Evolutionary conservation across 2,113 vertebrate species (phyloP).

Genomic region (Cromileptes altivelis): DNA sequence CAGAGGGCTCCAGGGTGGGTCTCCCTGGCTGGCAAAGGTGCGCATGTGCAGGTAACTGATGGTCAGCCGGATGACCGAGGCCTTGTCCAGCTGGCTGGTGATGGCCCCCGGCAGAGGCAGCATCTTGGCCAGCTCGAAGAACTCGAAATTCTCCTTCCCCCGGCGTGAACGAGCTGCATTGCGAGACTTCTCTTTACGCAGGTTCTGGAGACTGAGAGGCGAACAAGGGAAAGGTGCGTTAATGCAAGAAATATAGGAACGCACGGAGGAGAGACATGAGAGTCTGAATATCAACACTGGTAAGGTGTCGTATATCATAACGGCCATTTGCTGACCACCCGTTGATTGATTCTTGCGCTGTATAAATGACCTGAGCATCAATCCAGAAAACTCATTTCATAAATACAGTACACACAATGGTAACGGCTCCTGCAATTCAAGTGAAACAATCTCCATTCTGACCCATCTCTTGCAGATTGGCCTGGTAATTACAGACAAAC

Average conservation of each 20-base stretch:
- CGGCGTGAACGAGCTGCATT: slow-evolving; percentile 92
- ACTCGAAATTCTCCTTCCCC: slow-evolving; percentile 95
- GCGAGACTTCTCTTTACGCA: slow-evolving; percentile 94
- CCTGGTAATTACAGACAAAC: slow-evolving; percentile 79
- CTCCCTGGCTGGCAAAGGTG: slow-evolving; percentile 89
- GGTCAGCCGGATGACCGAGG: slow-evolving; percentile 92
- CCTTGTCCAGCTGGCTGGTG: slow-evolving; percentile 94
- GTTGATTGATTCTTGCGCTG: slow-evolving; percentile 64
- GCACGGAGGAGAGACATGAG: background rate
- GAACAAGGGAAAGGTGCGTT: slow-evolving; percentile 1
- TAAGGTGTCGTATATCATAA: slow-evolving; percentile 36
- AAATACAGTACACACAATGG: slow-evolving; percentile 58
- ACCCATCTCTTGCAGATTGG: slow-evolving; percentile 64
- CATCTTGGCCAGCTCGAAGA: slow-evolving; percentile 94
- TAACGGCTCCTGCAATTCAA: slow-evolving; percentile 64
- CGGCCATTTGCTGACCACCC: slow-evolving; percentile 61
- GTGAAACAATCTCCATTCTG: slow-evolving; percentile 75
- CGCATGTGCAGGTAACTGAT: slow-evolving; percentile 95
- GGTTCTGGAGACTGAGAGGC: slow-evolving; percentile 89
- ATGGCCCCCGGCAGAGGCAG: slow-evolving; percentile 92
- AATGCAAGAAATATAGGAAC: slow-evolving; percentile 24
- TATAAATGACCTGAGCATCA: slow-evolving; percentile 56
- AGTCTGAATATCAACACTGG: slow-evolving; percentile 31
- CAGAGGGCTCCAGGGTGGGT: slow-evolving; percentile 90
- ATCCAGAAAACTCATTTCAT: slow-evolving; percentile 68